Evolutionary conservation across 1,140 invertebrate genomes (phyloP), one percentile per base, ranked within the genome.

Genomic region (Megathymus violae): DNA sequence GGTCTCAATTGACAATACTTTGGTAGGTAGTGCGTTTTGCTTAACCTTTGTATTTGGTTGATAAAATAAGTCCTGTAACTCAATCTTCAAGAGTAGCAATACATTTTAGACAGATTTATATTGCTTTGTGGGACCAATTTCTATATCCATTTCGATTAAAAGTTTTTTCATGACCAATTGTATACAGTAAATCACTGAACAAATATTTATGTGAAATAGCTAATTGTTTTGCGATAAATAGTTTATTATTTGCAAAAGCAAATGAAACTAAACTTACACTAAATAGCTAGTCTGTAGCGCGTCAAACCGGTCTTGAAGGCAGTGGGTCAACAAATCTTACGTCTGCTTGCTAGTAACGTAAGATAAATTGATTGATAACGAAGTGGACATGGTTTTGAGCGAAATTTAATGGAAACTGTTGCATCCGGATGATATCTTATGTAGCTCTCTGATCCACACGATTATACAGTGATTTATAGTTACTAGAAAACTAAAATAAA

Each of bases 291-390:
- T 76, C 72, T 80, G 72, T 80, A 78, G 74, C 77, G 74, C 60
- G 68, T 46, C 51, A 67, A 81, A 88, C 85, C 79, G 75, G 85
- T 84, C 61, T 60, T 31, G 48, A 41, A 58, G 78, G 51, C 70
- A 78, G 75, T 82, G 69, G 83, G 78, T 83, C 83, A 86, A 83
- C 83, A 85, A 81, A 85, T 83, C 79, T 74, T 67, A 67, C 64
- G 69, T 52, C 71, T 76, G 72, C 78, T 75, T 77, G 69, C 76
- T 70, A 48, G 74, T 78, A 78, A 80, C 67, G 70, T 69, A 73
- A 84, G 84, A 88, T 84, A 79, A 85, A 86, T 86, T 84, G 84
- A 82, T 82, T 83, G 86, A 89, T 89, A 87, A 85, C 64, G 72
- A 73, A 78, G 65, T 65, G 67, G 75, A 76, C 65, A 76, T 59